Evolutionary conservation across 2,113 vertebrate species (phyloP), one percentile per base, ranked within the genome.

Genomic region (Felis chaus): DNA sequence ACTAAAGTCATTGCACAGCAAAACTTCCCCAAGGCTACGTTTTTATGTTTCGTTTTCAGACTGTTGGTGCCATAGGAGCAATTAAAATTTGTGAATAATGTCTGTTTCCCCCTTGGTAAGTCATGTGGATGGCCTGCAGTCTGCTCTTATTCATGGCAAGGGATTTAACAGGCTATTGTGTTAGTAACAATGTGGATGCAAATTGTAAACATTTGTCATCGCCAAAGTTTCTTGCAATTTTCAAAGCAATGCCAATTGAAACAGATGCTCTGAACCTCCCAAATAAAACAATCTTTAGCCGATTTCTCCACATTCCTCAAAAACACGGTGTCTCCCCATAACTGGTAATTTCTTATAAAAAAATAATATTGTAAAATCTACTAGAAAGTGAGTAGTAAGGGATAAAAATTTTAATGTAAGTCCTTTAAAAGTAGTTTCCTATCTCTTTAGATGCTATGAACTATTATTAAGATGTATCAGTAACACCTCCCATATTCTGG

Each of bases 71-170:
- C 95, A 97, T 4, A 68, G 94, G 93, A 97, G 63, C 97, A 97
- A 97, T 98, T 97, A 98, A 98, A 98, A 98, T 97, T 83, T 69
- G 97, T 98, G 97, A 97, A 97, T 97, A 97, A 98, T 98, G 89
- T 81, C 90, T 94, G 89, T 81, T 83, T 82, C 73, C 74, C 76
- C 61, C 91, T 94, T 92, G 97, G 97, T 97, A 97, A 98, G 96
- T 97, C 96, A 94, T 78, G 89, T 89, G 93, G 41, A 94, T 87
- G 89, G 86, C 79, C 90, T 83, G 86, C 71, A 95, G 95, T 95
- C 89, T 94, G 95, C 80, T 97, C 89, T 92, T 94, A 93, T 94
- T 96, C 93, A 83, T 93, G 89, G 89, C 78, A 93, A 91, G 94
- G 94, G 97, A 96, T 93, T 95, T 97, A 97, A 87, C 57, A 91